These are phyloP conservation scores for Pemphigus obesinymphae DNA, from an alignment of 1,140 invertebrate genomes.

Conservation along the genomic window DNA sequence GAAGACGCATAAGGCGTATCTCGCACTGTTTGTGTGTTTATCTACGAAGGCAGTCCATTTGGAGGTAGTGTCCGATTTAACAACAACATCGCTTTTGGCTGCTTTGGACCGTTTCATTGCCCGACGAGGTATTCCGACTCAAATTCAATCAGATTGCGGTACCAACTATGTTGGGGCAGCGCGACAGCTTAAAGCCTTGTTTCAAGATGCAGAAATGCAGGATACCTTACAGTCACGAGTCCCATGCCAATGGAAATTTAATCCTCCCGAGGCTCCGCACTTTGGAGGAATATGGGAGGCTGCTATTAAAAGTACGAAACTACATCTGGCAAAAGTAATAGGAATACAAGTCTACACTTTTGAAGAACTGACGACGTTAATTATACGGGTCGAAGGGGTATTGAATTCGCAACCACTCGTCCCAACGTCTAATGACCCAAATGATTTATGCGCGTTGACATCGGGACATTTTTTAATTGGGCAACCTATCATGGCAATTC, in stretches of 20 bases:
- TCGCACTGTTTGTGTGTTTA: constrained; percentile 52
- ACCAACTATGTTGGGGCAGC: constrained; percentile 50
- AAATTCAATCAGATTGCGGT: constrained; percentile 50
- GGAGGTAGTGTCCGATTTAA: constrained; percentile 50
- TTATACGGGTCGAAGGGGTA: constrained; percentile 43
- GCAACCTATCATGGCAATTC: constrained; percentile 47
- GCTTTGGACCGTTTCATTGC: constrained; percentile 50
- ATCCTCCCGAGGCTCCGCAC: background rate
- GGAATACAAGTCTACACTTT: background rate
- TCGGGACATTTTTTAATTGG: constrained; percentile 49
- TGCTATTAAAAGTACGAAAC: background rate
- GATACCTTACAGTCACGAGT: background rate
- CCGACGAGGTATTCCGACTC: constrained; percentile 48
- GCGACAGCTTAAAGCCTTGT: background rate
- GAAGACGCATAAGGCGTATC: background rate
- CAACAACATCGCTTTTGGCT: constrained; percentile 50
- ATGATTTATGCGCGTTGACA: constrained; percentile 46
- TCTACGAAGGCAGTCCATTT: constrained; percentile 51
- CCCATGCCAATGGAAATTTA: background rate
- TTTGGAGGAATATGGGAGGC: constrained; percentile 12
- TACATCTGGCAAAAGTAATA: background rate
- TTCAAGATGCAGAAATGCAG: background rate
- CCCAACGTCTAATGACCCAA: constrained; percentile 44
- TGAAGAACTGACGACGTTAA: background rate
- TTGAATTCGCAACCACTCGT: constrained; percentile 47